Evolutionary conservation across 2,113 vertebrate genomes (phyloP), one percentile per base, ranked within the genome.

Genomic region (Eclectus roratus): DNA sequence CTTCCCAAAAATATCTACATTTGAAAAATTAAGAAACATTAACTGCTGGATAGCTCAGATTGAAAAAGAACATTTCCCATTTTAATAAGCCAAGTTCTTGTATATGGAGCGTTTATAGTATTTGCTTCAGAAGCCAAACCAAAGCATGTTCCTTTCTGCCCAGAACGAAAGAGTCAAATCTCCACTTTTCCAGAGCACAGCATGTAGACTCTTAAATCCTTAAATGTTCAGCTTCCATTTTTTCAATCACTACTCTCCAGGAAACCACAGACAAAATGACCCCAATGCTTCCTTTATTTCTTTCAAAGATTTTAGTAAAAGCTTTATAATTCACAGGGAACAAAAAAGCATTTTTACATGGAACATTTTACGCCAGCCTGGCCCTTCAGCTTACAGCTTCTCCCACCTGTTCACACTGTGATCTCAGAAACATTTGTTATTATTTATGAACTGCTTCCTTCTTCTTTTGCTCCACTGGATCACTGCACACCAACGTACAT

Each of bases 371-470:
- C 70, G 37, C 24, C 43, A 89, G 63, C 53, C 49, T 73, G 63
- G n/a, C 24, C 46, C 39, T 88, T 80, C 81, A 77, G 25, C 28
- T 44, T 73, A 44, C 80, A 86, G 55, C 50, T 79, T 71, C 33
- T 55, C 37, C 72, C 4, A 2, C 68, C 53, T 58, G 19, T 35
- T 52, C 2, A 0, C 43, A 13, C 11, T 72, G 60, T 47, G 43
- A 72, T 56, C 53, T 88, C n/a, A 85, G 70, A 77, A 78, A 71
- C 35, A 14, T 56, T 64, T 68, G 56, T 58, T 66, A 80, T 65
- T 66, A 89, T 83, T 93, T 95, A 91, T 73, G 65, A 96, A 73
- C 35, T 13, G 35, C 16, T 89, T 85, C 55, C 55, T 91, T 91
- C 69, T 50, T 46, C 46, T 72, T 88, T 65, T 82, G 72, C 53